Base-by-base conservation (phyloP, 2,888 invertebrate species). In the Dascillus cervinus region DNA sequence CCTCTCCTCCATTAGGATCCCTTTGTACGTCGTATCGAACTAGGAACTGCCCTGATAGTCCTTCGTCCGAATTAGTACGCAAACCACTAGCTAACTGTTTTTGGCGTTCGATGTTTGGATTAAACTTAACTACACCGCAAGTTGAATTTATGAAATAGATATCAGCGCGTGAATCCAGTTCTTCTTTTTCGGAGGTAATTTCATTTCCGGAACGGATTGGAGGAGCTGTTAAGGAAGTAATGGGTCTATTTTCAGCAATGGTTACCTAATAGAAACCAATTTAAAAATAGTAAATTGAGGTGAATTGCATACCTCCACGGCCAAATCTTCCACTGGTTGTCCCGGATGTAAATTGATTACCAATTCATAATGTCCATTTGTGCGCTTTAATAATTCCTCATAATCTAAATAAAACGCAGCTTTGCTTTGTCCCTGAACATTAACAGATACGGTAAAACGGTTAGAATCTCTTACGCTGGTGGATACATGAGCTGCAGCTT, bases 391-490 rank as follows among this genome's bases (percentile, higher is more conserved):
- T 21, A 85, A 51, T 59, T 85, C 81, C 53, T 85, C 81, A 56
- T 87, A 87, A 1, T 74, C 79, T 41, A 83, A 59, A 50, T 78
- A 78, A 59, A 87, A 86, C 1, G 69, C 64, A 0, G 76, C 78
- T 37, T 71, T 72, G n/a, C 71, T 70, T 29, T 68, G 61, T 0
- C 79, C 67, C 38, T 77, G 79, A 3, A 82, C 67, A 52, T 82
- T 81, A 22, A 81, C 73, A 0, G 74, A 71, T 1, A 82, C 77
- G 3, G 72, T 72, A 56, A 82, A 82, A 44, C 75, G 70, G 53
- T 81, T 81, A 0, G 81, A 79, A 53, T 82, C 77, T 31, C 82
- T n/a, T n/a, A n/a, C n/a, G n/a, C n/a, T n/a, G n/a, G n/a, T n/a
- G n/a, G n/a, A n/a, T n/a, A n/a, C n/a, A n/a, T n/a, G n/a, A n/a